These are phyloP conservation scores for Ictalurus furcatus DNA, from an alignment of 2,113 vertebrate species.

Conservation along the genomic window DNA sequence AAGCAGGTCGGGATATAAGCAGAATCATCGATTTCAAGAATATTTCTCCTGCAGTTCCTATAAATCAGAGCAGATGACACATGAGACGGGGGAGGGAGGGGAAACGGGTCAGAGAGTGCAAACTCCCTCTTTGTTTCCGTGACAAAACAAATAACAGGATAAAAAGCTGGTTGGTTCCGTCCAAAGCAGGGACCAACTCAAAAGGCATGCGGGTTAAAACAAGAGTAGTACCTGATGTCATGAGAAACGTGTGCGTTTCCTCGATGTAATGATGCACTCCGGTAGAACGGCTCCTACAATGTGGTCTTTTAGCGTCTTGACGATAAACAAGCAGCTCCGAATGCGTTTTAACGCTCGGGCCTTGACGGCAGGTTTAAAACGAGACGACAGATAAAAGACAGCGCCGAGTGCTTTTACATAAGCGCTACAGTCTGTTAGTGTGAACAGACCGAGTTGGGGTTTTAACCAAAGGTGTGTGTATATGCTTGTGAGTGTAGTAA, in stretches of 20 bases:
- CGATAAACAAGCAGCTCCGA: background rate
- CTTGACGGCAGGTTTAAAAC: slow-evolving; percentile 43
- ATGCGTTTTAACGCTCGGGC: slow-evolving; percentile 32
- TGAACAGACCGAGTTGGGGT: slow-evolving; percentile 13
- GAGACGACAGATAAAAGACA: slow-evolving; percentile 38
- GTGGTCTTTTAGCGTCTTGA: background rate
- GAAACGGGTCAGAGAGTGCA: background rate
- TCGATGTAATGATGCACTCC: background rate
- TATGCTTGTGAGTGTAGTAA: background rate
- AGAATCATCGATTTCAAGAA: slow-evolving; percentile 36
- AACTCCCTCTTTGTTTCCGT: background rate
- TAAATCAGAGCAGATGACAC: slow-evolving; percentile 45
- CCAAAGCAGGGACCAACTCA: background rate
- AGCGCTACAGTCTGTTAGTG: slow-evolving; percentile 13
- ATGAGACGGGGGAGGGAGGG: background rate
- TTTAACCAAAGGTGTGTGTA: slow-evolving; percentile 18
- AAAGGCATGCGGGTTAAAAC: background rate
- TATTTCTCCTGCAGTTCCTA: slow-evolving; percentile 22
- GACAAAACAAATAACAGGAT: slow-evolving; percentile 4
- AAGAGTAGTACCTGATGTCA: background rate
- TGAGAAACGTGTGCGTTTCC: background rate
- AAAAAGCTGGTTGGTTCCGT: background rate
- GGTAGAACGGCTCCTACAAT: background rate
- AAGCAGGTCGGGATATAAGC: slow-evolving; percentile 13
- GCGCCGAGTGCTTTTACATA: slow-evolving; percentile 11